Conservation (phyloP, 2,888 invertebrate genomes). For the Herminia tarsipennalis region DNA sequence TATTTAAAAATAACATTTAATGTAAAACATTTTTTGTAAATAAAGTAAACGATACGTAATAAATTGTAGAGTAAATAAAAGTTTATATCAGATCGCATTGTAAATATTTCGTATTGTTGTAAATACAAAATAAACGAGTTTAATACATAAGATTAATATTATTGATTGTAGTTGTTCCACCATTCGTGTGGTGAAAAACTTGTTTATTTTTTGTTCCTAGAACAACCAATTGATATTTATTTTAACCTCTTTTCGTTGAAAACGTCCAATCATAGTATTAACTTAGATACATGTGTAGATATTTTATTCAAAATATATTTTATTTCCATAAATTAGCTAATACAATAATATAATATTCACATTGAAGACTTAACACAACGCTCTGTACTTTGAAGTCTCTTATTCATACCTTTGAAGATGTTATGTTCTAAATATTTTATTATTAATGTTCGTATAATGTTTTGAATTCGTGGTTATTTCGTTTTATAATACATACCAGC, state of each 20-base stretch:
- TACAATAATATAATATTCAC: too few relatives aligned
- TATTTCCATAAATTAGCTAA: too few relatives aligned
- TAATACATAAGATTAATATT: conserved; percentile 45
- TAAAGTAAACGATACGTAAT: conserved; percentile 47
- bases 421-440: too few relatives aligned
- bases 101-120: conserved; percentile 78
- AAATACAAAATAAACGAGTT: conserved; percentile 62
- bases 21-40: conserved; percentile 47
- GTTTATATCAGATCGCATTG: conserved; percentile 73
- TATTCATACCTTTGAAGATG: too few relatives aligned
- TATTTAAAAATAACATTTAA: conserved; percentile 26
- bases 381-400: too few relatives aligned
- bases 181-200: conserved; percentile 69
- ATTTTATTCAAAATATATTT: too few relatives aligned
- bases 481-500: too few relatives aligned
- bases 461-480: too few relatives aligned
- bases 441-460: too few relatives aligned
- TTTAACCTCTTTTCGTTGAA: conserved; percentile 32
- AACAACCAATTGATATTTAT: conserved; percentile 57
- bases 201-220: conserved; percentile 73
- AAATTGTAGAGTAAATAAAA: conserved; percentile 51
- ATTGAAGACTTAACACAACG: too few relatives aligned
- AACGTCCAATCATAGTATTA: conserved; percentile 13
- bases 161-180: conserved; percentile 57
- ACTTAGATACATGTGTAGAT: too few relatives aligned